Base-by-base conservation (phyloP, 2,888 invertebrate species). In the Parnassius glacialis region DNA sequence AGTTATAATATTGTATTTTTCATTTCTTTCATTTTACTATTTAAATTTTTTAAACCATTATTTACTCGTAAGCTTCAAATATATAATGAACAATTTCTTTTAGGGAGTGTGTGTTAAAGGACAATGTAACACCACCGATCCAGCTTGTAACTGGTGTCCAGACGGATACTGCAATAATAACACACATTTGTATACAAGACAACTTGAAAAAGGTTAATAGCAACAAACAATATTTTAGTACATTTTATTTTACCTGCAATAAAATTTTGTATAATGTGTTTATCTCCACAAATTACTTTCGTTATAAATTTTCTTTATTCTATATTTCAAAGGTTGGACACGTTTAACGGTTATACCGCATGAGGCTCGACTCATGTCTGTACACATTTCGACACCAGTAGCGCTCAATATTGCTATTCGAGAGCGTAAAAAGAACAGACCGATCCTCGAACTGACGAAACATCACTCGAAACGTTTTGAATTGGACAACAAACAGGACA, bases 81-180 rank as follows among this genome's bases (percentile, higher is more conserved):
- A 5, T 34, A 34, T 7, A 5, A 34, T 13, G n/a, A 13, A 48
- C 3, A 45, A 45, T 48, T 9, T 48, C 1, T 48, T 48, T 13
- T 76, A 91, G 91, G 91, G 91, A 16, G 81, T 85, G n/a, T 91
- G 91, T 67, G 87, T 90, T n/a, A 83, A 80, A 65, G 91, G 91
- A 0, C 85, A 87, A 48, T 91, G 91, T 74, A 88, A 88, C 70
- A 72, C 80, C 12, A 80, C 87, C 0, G 91, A 91, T 64, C 74
- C 85, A 1, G 68, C 67, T 12, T 90, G 91, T 79, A 89, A 89
- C 78, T 89, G 88, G 87, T 91, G 91, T 62, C 86, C 88, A 5
- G 88, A 89, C 61, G 91, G 90, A 0, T 88, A 88, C 74, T 91
- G 91, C 73, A 86, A 83, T 68, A 90, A 91, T 64, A 89, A 90